Percentiles rank a stretch among this genome's conserved stretches.
Evolutionary conservation across 2,888 invertebrate species (phyloP).

Genomic region (Fragum whitleyi): DNA sequence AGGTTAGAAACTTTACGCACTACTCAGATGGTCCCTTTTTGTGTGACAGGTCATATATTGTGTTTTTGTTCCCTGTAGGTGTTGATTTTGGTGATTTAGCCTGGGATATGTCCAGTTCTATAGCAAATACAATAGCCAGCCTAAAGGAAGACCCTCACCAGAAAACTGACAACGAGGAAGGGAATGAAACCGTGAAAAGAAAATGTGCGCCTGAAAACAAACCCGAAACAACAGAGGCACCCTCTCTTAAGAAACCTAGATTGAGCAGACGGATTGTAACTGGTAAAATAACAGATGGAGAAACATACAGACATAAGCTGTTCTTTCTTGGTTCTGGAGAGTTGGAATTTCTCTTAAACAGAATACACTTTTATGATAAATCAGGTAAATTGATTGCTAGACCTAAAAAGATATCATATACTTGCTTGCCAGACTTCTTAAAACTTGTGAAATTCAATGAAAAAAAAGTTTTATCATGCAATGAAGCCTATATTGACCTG

Average conservation of each 20-base stretch:
- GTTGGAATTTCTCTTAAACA: constrained; percentile 67
- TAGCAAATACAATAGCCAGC: not conserved
- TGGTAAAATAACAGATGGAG: not conserved
- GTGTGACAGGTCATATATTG: no score
- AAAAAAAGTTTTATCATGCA: no score
- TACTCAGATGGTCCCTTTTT: no score
- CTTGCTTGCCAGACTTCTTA: no score
- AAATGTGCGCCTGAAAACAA: not conserved
- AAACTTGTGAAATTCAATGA: no score
- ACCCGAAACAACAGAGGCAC: not conserved
- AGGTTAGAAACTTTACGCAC: no score
- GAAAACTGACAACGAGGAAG: not conserved
- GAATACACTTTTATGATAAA: constrained; percentile 61
- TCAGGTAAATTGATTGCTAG: no score
- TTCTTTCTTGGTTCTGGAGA: constrained; percentile 61
- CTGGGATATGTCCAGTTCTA: not conserved
- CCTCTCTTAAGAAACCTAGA: not conserved
- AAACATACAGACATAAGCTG: constrained; percentile 21
- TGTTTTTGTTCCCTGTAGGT: not conserved
- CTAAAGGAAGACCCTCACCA: not conserved
- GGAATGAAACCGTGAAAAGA: not conserved
- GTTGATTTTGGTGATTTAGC: constrained; percentile 46
- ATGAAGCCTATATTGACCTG: no score
- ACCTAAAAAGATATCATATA: no score
- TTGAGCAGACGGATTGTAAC: not conserved